Base-by-base conservation (phyloP, 2,113 vertebrate genomes). In the Delphinus delphis region DNA sequence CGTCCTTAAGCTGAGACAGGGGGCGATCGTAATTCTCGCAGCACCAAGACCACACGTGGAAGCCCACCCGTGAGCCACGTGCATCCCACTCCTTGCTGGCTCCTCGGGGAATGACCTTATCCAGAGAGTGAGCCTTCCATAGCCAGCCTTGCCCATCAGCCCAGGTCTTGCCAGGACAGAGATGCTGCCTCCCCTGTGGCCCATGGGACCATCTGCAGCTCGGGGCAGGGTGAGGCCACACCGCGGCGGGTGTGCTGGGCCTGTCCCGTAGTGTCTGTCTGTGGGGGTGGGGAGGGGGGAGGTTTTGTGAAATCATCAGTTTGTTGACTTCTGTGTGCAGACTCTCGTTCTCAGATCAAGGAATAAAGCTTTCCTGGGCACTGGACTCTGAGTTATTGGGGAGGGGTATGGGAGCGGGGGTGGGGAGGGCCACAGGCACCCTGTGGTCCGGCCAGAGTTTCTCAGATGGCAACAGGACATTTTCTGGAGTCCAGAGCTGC, bases 341-440 rank as follows among this genome's bases (percentile, higher is more conserved):
- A 96, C 63, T 91, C 36, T 73, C 62, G 97, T 98, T 88, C 96
- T 83, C 63, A 85, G 92, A 96, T 93, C 95, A 94, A 89, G 96
- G 77, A 99, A 98, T 98, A 99, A 99, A 99, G 97, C 86, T 92
- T 97, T 47, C 87, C 25, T 55, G 95, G 94, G 58, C 76, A 13
- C 4, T 23, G 44, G n/a, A 47, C 90, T 87, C 82, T 8, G 28
- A 82, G 55, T 86, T 58, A 80, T 95, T 58, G 26, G 25, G 79
- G 3, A 55, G 20, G 8, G 28, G 5, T 47, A 8, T 31, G 9
- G 31, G 1, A 23, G 60, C 31, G 1, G 62, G 38, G 26, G 47
- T 13, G 47, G 12, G 25, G 47, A 76, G 47, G 76, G 62, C 28
- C 70, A 31, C 0, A 0, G 67, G 25, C 2, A 5, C 13, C 74